Base-by-base conservation (phyloP, 2,797 vertebrate species). In the Botia kubotai region DNA sequence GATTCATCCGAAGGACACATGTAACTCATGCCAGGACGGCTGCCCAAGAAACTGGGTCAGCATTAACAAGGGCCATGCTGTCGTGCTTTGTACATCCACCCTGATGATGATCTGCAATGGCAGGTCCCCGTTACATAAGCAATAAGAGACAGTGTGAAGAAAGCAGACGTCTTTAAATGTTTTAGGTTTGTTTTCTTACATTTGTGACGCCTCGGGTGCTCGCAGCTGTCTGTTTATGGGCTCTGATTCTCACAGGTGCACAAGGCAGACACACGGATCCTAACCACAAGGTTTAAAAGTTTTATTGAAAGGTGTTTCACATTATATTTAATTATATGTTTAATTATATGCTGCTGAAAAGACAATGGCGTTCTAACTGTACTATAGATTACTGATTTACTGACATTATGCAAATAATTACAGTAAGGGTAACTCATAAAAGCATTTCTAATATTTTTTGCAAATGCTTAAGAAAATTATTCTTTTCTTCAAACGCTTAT, bases 111-210 rank as follows among this genome's bases (percentile, higher is more conserved):
- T 89, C 86, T 71, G 84, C 77, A 87, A 83, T 92, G 92, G 91
- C 93, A 93, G 89, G 88, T 81, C 85, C 86, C 83, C 12, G 52
- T 93, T 93, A 91, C 87, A 85, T 92, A 92, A 94, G 89, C 75
- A 85, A 29, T 19, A 53, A 82, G 83, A 78, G 87, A 85, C 85
- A 87, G 83, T 77, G 79, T 81, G 81, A 70, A 88, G 84, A 85
- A 87, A 86, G 83, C 52, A 63, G 58, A 23, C 70, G 60, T 36
- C 46, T 86, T 80, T 83, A 90, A 85, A 87, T 85, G 87, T 88
- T 91, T 85, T 84, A 83, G 46, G 83, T 87, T 86, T 84, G 83
- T 90, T 89, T 87, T 84, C 23, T 7, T 72, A 63, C 58, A 72
- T 89, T 84, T 83, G 80, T 60, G 83, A 77, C 0, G 23, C 21